Evolutionary conservation across 2,888 invertebrate genomes (phyloP).

Genomic region (Rapana venosa): DNA sequence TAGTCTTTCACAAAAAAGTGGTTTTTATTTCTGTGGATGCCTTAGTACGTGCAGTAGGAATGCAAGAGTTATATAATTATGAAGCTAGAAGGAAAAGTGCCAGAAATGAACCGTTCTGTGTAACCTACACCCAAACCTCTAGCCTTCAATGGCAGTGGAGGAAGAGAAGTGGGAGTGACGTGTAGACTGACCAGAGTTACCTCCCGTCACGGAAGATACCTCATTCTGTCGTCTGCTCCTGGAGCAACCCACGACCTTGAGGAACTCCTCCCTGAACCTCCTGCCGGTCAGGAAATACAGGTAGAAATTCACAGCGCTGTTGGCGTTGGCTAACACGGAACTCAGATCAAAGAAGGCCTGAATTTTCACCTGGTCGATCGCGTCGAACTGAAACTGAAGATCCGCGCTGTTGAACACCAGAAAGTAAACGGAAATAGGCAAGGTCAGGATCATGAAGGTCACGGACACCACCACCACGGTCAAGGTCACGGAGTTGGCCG

Average conservation of each 20-base stretch:
- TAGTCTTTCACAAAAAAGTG: no score
- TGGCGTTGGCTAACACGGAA: neutral
- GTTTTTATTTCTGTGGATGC: no score
- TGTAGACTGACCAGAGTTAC: neutral
- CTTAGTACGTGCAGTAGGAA: no score
- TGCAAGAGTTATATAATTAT: no score
- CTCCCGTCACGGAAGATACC: neutral
- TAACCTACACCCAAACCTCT: no score
- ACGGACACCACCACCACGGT: conserved; percentile 10
- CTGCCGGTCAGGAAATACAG: neutral
- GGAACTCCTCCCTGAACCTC: neutral
- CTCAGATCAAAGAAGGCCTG: conserved; percentile 1
- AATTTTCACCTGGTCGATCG: neutral
- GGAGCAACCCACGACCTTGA: neutral
- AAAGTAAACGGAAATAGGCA: conserved; percentile 1
- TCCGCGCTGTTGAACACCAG: neutral
- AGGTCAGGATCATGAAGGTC: neutral
- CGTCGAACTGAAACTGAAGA: neutral
- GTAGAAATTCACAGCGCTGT: conserved; percentile 18
- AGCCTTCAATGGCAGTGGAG: neutral
- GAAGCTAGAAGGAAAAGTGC: no score
- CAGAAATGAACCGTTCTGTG: no score
- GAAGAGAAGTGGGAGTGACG: neutral
- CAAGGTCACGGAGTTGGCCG: conserved; percentile 12
- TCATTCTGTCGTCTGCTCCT: neutral